phyloP scores from a whole-genome alignment of 2,797 vertebrate species.

The Falco naumanni region DNA sequence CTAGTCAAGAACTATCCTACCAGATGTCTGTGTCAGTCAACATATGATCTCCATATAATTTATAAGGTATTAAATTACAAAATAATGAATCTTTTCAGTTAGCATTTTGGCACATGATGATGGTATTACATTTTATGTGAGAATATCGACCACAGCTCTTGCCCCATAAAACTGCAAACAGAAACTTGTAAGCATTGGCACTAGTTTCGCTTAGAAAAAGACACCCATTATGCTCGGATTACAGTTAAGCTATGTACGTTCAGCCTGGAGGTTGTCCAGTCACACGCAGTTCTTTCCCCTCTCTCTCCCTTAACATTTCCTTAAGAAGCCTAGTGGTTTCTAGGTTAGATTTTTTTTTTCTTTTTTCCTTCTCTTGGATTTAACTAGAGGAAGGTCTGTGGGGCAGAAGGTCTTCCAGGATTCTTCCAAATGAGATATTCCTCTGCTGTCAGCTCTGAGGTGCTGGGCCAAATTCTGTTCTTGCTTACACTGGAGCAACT shows the following conservation, averaged over 20 bases:
- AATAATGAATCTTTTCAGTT: slow-evolving; percentile 81
- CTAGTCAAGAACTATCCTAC: slow-evolving; percentile 45
- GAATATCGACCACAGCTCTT: slow-evolving; percentile 70
- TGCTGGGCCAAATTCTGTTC: neutral
- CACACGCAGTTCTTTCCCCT: slow-evolving; percentile 55
- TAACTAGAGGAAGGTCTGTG: slow-evolving; percentile 1
- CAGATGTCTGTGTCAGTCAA: slow-evolving; percentile 75
- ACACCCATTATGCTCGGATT: slow-evolving; percentile 74
- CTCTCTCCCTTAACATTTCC: slow-evolving; percentile 54
- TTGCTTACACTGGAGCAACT: fast-evolving
- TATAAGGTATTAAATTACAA: slow-evolving; percentile 78
- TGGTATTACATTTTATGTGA: slow-evolving; percentile 72
- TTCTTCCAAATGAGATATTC: neutral
- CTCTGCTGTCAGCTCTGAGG: slow-evolving; percentile 25
- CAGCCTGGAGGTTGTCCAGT: slow-evolving; percentile 76
- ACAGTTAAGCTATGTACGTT: slow-evolving; percentile 75
- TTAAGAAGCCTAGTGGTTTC: slow-evolving; percentile 68
- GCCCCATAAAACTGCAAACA: slow-evolving; percentile 78
- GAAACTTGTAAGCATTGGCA: slow-evolving; percentile 76
- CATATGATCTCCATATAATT: slow-evolving; percentile 73
- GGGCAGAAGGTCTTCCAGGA: slow-evolving; percentile 34
- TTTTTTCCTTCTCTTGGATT: neutral
- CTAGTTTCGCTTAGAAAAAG: slow-evolving; percentile 64
- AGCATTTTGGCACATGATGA: slow-evolving; percentile 73
- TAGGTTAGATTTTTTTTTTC: slow-evolving; percentile 9